Evolutionary conservation across 2,113 vertebrate genomes (phyloP).

Genomic region (Brevimyrus niger): DNA sequence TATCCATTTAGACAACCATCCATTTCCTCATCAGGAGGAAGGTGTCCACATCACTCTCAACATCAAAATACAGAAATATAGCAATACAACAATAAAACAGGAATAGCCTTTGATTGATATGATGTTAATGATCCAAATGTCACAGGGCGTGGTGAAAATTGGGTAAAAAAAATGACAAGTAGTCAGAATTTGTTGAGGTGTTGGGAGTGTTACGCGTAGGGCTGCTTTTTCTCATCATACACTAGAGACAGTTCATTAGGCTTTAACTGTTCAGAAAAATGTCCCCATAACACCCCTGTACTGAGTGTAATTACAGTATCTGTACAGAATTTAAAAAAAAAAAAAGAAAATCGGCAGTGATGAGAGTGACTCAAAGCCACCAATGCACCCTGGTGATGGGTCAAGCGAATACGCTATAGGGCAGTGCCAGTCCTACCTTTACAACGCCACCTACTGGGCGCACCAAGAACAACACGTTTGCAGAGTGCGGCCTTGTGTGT

Average conservation of each 20-base stretch:
- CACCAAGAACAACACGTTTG: background rate
- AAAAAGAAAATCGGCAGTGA: background rate
- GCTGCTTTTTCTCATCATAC: background rate
- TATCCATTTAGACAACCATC: background rate
- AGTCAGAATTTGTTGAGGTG: background rate
- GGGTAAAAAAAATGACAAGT: background rate
- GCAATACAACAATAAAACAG: background rate
- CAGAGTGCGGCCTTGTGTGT: background rate
- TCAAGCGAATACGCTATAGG: background rate
- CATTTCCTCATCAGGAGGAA: background rate
- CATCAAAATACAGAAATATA: background rate
- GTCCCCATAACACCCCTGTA: background rate
- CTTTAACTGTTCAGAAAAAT: background rate
- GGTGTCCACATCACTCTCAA: background rate
- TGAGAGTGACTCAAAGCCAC: background rate
- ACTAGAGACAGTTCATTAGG: background rate
- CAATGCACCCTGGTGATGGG: background rate
- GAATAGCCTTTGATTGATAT: background rate
- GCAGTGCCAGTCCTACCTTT: background rate
- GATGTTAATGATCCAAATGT: background rate
- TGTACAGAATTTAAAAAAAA: background rate
- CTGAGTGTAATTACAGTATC: background rate
- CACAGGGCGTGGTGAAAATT: background rate
- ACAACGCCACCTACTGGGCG: constrained; percentile 10
- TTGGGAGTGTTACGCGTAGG: background rate